Base-by-base conservation (phyloP, 2,888 invertebrate genomes). In the Nomada lathburiana region DNA sequence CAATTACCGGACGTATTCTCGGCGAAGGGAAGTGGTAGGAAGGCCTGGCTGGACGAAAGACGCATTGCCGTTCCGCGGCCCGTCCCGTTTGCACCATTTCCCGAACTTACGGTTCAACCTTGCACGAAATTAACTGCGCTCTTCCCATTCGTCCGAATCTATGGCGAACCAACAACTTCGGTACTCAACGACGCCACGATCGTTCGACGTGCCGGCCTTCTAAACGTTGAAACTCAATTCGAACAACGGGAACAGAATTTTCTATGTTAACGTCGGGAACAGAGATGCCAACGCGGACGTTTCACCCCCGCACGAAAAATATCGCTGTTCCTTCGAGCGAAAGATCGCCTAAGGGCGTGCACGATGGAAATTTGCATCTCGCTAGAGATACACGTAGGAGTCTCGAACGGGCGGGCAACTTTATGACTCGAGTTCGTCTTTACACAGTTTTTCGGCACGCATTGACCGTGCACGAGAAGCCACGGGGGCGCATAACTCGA, bases 1-100 rank as follows among this genome's bases (percentile, higher is more conserved):
- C 91, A 91, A 91, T 91, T 91, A 91, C 91, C 86, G 86, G 86
- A 88, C 90, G 88, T 89, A 89, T 88, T 83, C 78, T 20, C 44
- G 65, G 72, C 29, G 55, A 47, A 18, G 74, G 69, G 68, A 53
- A 59, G 60, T 52, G 52, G 72, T 36, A 64, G 62, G 79, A 74
- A 79, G 79, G 64, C 68, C 70, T 65, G 67, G 50, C 86, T 71
- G 84, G 86, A 62, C 88, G 82, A 87, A 87, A 87, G 87, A 87
- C 86, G 82, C 84, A 87, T 87, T 84, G 87, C 88, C 67, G 76
- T 62, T 77, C 82, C 76, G 72, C 60, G 81, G 64, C 59, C 77
- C 76, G 76, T 80, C 63, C 78, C 64, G 76, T 79, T 80, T 83
- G 42, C 59, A 26, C 73, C 53, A 63, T 65, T 77, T 78, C 42